Conservation (phyloP, 2,113 vertebrate species). For the Mugil cephalus region DNA sequence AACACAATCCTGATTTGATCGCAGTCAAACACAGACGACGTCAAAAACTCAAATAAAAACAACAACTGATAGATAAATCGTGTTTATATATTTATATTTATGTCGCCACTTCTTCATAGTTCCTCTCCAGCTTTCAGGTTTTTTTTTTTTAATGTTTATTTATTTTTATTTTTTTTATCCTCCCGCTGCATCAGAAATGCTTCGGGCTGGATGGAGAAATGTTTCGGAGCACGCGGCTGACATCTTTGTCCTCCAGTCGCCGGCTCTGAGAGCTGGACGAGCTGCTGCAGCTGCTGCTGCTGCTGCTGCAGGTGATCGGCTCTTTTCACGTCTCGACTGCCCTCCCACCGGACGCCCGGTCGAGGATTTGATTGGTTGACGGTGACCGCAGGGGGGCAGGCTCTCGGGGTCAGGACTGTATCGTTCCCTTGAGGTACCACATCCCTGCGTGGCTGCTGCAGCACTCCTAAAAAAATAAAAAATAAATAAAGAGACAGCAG, state of each 20-base stretch:
- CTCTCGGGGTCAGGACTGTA: constrained; percentile 91
- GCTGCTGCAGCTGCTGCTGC: too few species aligned
- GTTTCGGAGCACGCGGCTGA: constrained; percentile 46
- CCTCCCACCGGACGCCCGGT: constrained; percentile 61
- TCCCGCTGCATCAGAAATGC: constrained; percentile 32
- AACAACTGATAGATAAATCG: constrained; percentile 31
- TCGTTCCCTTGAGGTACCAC: constrained; percentile 98
- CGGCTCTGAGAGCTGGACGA: constrained; percentile 33
- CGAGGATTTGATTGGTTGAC: constrained; percentile 52
- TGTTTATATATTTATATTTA: constrained; percentile 5
- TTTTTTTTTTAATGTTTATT: constrained; percentile 21
- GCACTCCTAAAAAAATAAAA: constrained; percentile 89
- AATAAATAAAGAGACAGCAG: neutral
- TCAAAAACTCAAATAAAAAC: constrained; percentile 40
- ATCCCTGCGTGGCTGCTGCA: constrained; percentile 93
- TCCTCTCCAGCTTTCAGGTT: constrained; percentile 49
- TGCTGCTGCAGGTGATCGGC: too few species aligned
- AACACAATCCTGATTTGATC: constrained; percentile 27
- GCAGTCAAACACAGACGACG: constrained; percentile 38
- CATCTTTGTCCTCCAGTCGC: constrained; percentile 34
- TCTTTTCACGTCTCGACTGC: constrained; percentile 52
- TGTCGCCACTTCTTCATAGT: constrained; percentile 24
- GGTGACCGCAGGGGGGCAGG: constrained; percentile 29
- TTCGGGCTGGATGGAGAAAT: constrained; percentile 52
- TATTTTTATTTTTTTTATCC: constrained; percentile 39